Base-by-base conservation (phyloP, 2,113 vertebrate genomes). In the Loxodonta africana region DNA sequence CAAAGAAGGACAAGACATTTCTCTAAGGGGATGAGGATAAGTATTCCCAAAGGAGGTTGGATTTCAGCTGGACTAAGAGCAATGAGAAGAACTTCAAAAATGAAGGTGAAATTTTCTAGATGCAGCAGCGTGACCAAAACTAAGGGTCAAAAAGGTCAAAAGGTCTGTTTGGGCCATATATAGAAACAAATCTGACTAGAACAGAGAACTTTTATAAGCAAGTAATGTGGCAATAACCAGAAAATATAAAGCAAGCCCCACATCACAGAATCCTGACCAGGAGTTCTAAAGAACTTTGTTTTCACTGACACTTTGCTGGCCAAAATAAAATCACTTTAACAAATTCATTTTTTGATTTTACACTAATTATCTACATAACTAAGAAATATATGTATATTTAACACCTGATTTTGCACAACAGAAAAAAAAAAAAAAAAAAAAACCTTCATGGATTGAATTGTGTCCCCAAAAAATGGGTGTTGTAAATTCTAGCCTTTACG, bases 311-410 rank as follows among this genome's bases (percentile, higher is more conserved):
- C 85, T 89, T 96, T 33, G 8, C 2, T 65, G 17, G n/a, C 41
- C n/a, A 84, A 80, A 33, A 92, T 73, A 73, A 88, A 95, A 65
- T 53, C 28, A 84, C 71, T 57, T 92, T 74, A 85, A 9, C 28
- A 87, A 48, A 73, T 63, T 71, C 71, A 71, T 44, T 10, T 89
- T 67, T 21, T 85, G 48, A 73, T 63, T 74, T 96, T 89, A 48
- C 33, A 65, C 48, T 78, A 46, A 80, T 65, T 37, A 92, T 7
- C 63, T 84, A 28, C 62, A 28, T 44, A 95, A 90, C 18, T 33
- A 93, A 78, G 23, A 82, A 60, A 88, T 25, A 90, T 14, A 71
- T 8, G 44, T 30, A 57, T 26, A 63, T 0, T 1, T 18, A 84
- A 83, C 30, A 88, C n/a, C 26, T 37, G 20, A 62, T 30, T 84